Conservation (phyloP, 2,888 invertebrate species). For the Cataglyphis altisquamis region DNA sequence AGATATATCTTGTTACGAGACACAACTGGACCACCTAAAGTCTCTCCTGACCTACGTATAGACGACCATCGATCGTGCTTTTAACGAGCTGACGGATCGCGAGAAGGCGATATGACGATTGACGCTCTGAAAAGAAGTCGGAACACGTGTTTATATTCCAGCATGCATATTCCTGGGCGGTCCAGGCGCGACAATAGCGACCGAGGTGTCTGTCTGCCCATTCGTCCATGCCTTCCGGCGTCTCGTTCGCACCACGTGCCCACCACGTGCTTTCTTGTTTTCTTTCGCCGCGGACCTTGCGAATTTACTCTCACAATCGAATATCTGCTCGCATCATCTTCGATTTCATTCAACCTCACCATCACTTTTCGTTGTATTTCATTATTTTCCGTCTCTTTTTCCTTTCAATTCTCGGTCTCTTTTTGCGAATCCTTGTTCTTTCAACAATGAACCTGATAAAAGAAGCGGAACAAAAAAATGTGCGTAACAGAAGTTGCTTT, state of each 20-base stretch:
- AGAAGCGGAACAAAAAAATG: conserved; percentile 41
- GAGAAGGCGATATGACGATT: background rate
- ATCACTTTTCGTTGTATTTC: background rate
- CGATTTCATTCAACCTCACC: background rate
- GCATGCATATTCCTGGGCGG: conserved; percentile 63
- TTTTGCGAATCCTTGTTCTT: background rate
- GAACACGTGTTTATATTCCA: conserved; percentile 30
- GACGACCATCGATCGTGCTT: conserved; percentile 15
- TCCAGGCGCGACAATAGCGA: conserved; percentile 60
- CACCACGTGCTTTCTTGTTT: conserved; percentile 69
- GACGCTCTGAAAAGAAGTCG: background rate
- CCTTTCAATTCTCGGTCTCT: background rate
- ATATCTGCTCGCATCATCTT: background rate
- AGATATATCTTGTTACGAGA: conserved; percentile 30
- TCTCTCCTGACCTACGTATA: background rate
- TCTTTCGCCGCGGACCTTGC: conserved; percentile 10
- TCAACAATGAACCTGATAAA: conserved; percentile 15
- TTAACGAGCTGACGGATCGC: conserved; percentile 29
- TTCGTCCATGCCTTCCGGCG: conserved; percentile 60
- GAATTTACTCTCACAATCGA: background rate
- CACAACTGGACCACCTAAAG: conserved; percentile 17
- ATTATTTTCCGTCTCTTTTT: background rate
- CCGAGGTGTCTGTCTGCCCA: conserved; percentile 61
- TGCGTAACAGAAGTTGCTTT: conserved; percentile 50
- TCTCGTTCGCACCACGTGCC: conserved; percentile 71